Base-by-base conservation (phyloP, 2,113 vertebrate species). In the Nestor notabilis region DNA sequence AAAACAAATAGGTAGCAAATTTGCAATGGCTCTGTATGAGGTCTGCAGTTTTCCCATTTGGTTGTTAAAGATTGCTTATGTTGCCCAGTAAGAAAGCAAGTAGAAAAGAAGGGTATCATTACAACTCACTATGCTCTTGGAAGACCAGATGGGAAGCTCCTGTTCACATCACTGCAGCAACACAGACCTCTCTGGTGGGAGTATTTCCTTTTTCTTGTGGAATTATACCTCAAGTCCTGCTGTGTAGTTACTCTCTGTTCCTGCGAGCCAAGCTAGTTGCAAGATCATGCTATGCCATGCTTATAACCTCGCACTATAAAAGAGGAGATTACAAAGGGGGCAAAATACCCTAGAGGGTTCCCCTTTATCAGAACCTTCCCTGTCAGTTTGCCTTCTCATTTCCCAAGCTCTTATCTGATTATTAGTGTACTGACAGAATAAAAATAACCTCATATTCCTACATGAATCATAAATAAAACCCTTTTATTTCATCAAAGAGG, bases 391-490 rank as follows among this genome's bases (percentile, higher is more conserved):
- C 97, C 98, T 98, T 96, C 98, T 98, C 98, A 98, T 98, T 98
- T 98, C 96, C 96, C 52, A 78, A 97, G 97, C 97, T 97, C 97
- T 98, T 93, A 87, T 98, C 98, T 98, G 98, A 98, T 98, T 98
- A 98, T 98, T 98, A 98, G 98, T 98, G 97, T 98, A 98, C 98
- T 97, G 98, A 98, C 96, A 96, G 98, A 98, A 98, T 98, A 98
- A 98, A 98, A 98, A 98, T 98, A 98, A 98, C 98, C 98, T 98
- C 97, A 97, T 98, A 98, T 98, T 98, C 98, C 98, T 98, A 98
- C 98, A 98, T 98, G 98, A 98, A 98, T 98, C 98, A 98, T 98
- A 98, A 98, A 99, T 98, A 99, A 98, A 98, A 98, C 96, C 98
- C 97, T 98, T 98, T 98, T 98, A 98, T 98, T 98, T 98, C 98